Evolutionary conservation across 2,888 invertebrate species (phyloP), one percentile per base, ranked within the genome.

Genomic region (Agonopterix arenella): DNA sequence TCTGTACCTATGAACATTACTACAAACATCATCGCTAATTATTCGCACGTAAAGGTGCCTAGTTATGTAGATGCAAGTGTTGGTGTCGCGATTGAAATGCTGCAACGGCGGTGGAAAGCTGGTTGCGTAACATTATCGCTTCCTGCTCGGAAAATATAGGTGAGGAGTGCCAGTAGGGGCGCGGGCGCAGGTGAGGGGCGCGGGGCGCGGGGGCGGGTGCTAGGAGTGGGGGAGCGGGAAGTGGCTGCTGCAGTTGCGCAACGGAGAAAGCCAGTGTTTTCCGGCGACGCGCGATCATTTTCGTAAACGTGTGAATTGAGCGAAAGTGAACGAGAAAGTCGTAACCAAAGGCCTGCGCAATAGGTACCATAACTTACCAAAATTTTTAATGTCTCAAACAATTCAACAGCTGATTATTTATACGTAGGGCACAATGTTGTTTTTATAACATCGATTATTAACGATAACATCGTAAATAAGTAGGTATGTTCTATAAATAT

Each of bases 281-380:
- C 85, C 85, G 85, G 73, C 76, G 80, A 73, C 78, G 79, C 73
- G 76, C 80, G 76, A 82, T 81, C 78, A 80, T 88, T 86, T 89
- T 86, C 80, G 85, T 85, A 76, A 83, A 84, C 80, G 84, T 86
- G 88, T 82, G 84, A 84, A 85, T 83, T 82, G 74, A 85, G 82
- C 84, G 85, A 85, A 88, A 88, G 85, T 80, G 71, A 77, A 73
- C 70, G 75, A 78, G 84, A 84, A 83, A 81, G 83, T 74, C 52
- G 54, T 53, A 57, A 58, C 59, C 57, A 45, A 42, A 48, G 42
- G 36, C 45, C 40, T 11, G 11, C 10, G 40, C 40, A 40, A 40
- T 40, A 40, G 10, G n/a, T 10, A 40, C 28, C 28, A 28, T 28
- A 28, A 28, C 28, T 28, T 28, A 28, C 28, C 28, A 28, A 28